Percentiles rank a stretch among this genome's conserved stretches.
phyloP scores from a whole-genome alignment of 2,797 vertebrate genomes.

The Tiaroga cobitis region DNA sequence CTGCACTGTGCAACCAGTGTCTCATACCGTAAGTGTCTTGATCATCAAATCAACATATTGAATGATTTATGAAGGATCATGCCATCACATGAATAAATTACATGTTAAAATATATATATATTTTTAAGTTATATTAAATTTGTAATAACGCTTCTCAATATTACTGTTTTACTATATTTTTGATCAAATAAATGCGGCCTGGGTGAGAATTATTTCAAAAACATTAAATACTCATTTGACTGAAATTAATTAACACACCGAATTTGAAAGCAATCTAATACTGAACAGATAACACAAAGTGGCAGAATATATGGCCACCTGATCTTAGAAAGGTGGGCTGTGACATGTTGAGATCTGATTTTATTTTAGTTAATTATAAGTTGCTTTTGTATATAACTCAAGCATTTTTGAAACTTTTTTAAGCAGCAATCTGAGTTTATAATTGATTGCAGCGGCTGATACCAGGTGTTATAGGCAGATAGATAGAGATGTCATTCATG shows the following conservation, averaged over 20 bases:
- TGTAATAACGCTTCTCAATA: too few relatives aligned
- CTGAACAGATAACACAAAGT: not conserved
- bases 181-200: not conserved
- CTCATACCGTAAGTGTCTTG: too few relatives aligned
- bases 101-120: not conserved
- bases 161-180: not conserved
- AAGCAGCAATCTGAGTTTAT: conserved; percentile 39
- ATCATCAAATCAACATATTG: not conserved
- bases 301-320: not conserved
- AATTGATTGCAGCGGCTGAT: conserved; percentile 44
- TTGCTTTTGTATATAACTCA: not conserved
- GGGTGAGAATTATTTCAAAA: not conserved
- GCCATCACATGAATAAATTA: not conserved
- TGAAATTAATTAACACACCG: not conserved
- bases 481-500: conserved; percentile 39
- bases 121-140: too few relatives aligned
- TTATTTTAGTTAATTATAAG: not conserved
- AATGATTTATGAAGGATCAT: not conserved
- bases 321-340: not conserved
- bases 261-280: not conserved
- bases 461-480: conserved; percentile 15
- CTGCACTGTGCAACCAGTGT: too few relatives aligned
- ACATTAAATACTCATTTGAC: not conserved
- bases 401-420: not conserved
- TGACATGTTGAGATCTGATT: not conserved